A percentile compares a stretch with the other conserved stretches of the same genome.
These are phyloP conservation scores for Bursaphelenchus okinawaensis DNA, from an alignment of 2,888 invertebrate genomes.

Conservation along the genomic window DNA sequence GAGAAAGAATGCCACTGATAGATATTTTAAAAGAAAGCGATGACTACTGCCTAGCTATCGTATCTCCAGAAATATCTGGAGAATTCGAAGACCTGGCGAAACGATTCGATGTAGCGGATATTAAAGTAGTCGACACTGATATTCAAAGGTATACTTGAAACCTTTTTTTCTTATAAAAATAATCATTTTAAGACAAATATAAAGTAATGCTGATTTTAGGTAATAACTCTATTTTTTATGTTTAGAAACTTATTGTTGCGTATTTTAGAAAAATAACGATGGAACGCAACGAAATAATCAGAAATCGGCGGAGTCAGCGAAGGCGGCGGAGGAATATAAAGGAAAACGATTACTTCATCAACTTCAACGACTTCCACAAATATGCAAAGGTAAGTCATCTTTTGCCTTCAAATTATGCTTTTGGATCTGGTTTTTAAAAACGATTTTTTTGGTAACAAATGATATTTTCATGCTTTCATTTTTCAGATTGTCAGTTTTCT, in stretches of 20 bases:
- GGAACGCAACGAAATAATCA: conserved; percentile 15
- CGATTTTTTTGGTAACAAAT: conserved; percentile 30
- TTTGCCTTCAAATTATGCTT: too few species aligned
- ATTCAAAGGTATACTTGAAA: conserved; percentile 32
- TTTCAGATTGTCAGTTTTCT: conserved; percentile 49
- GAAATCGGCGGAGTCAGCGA: conserved; percentile 3
- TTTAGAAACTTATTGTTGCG: too few species aligned
- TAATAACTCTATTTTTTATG: too few species aligned
- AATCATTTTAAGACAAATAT: neutral
- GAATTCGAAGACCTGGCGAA: conserved; percentile 23
- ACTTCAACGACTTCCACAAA: neutral
- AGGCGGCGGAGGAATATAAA: conserved; percentile 1
- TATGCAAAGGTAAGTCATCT: neutral
- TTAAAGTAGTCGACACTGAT: conserved; percentile 28
- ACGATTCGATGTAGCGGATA: conserved; percentile 19
- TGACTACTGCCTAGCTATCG: conserved; percentile 37
- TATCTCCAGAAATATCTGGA: conserved; percentile 36
- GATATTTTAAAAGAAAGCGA: conserved; percentile 46
- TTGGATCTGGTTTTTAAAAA: neutral
- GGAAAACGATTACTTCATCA: neutral
- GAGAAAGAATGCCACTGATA: conserved; percentile 27
- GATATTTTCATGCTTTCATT: conserved; percentile 35
- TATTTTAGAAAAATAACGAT: conserved; percentile 3
- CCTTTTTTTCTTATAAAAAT: neutral
- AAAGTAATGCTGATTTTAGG: too few species aligned